Evolutionary conservation across 1,140 invertebrate species (phyloP).

Genomic region (Zaprionus ghesquierei): DNA sequence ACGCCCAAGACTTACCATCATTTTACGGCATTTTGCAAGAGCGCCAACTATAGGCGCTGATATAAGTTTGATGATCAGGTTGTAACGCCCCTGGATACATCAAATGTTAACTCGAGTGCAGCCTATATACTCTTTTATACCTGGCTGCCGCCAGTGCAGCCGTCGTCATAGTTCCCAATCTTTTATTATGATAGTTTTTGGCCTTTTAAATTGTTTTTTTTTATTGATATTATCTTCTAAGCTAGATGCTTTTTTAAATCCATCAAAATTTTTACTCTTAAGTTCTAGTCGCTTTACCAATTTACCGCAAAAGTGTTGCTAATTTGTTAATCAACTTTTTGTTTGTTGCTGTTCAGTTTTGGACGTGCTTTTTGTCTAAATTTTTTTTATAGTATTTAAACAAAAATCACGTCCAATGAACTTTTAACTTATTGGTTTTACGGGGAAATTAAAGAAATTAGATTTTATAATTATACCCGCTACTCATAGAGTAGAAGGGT

Average conservation of each 20-base stretch:
- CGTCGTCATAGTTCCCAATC: constrained; percentile 29
- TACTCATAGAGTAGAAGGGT: no score
- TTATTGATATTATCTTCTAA: neutral
- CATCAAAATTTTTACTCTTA: constrained; percentile 11
- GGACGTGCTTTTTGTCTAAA: constrained; percentile 22
- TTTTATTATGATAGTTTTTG: neutral
- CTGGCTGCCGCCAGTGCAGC: constrained; percentile 61
- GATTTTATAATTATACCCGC: no score
- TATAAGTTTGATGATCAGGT: constrained; percentile 95
- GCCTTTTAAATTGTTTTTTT: constrained; percentile 3
- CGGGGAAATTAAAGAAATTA: no score
- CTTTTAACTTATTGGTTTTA: no score
- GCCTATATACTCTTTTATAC: constrained; percentile 93
- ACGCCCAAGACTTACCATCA: constrained; percentile 89
- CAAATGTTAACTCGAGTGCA: constrained; percentile 88
- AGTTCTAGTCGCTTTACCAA: constrained; percentile 53
- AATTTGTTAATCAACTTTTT: constrained; percentile 43
- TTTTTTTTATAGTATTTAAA: no score
- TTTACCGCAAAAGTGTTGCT: constrained; percentile 49
- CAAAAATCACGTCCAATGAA: no score
- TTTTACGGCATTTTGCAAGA: constrained; percentile 89
- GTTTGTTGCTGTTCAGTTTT: constrained; percentile 56
- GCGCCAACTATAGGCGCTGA: constrained; percentile 87
- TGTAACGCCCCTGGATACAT: constrained; percentile 88
- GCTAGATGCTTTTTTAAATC: constrained; percentile 1